Base-by-base conservation (phyloP, 2,888 invertebrate species). In the Iphiclides podalirius region DNA sequence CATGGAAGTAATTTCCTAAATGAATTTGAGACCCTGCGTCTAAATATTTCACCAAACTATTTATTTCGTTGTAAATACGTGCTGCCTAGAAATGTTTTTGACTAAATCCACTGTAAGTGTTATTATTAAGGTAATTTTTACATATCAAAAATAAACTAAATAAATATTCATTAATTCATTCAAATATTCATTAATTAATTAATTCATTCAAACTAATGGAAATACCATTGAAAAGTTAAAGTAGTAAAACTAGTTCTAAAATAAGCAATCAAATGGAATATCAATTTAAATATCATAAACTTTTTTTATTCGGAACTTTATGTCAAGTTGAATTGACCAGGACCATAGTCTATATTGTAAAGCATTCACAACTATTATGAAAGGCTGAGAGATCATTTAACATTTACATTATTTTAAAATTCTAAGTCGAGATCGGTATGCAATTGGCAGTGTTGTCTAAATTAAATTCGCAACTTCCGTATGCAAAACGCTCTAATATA, bases 321-420 rank as follows among this genome's bases (percentile, higher is more conserved):
- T 23, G 8, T 28, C 28, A 26, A 26, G 26, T 26, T 9, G 8
- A 8, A 1, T n/a, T n/a, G n/a, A n/a, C n/a, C n/a, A n/a, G n/a
- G 35, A 34, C 13, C 13, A 37, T 43, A 35, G 37, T 40, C 35
- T 39, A 26, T 39, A 38, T 33, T 6, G 41, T 50, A 43, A 23
- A 38, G 17, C 43, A 28, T 26, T 20, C n/a, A n/a, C 20, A 20
- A 20, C 20, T 20, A 15, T 11, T 34, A 39, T 37, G 49, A 49
- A 49, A 43, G 38, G 23, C 38, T 33, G 26, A 20, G 33, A 26
- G 26, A 43, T 43, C 33, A 33, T 20, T 34, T 23, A 37, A 49
- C 16, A 48, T 48, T 43, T 39, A 43, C 33, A 43, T 38, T 43
- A 49, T 43, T 39, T 39, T 31, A 45, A 8, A 20, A 47, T 47